Conservation (phyloP, 2,888 invertebrate genomes). For the Mystacides longicornis region DNA sequence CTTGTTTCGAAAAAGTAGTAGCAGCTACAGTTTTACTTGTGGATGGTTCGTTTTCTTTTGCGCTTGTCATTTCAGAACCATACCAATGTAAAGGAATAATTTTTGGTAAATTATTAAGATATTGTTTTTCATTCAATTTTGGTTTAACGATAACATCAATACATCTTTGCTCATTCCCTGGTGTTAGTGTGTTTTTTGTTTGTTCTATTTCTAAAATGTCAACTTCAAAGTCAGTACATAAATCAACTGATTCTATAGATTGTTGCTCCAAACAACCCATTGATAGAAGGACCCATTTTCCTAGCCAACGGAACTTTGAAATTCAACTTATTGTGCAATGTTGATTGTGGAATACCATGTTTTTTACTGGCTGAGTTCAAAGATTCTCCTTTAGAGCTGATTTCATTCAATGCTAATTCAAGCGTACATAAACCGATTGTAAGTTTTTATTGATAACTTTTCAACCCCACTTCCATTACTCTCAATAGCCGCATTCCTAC, state of each 20-base stretch:
- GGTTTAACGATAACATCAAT: too few relatives aligned
- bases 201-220: not conserved
- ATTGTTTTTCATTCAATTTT: too few relatives aligned
- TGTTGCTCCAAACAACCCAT: not conserved
- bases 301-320: slow-evolving; percentile 5
- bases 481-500: not conserved
- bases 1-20: too few relatives aligned
- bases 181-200: not conserved
- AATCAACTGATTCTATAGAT: not conserved
- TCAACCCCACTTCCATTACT: not conserved
- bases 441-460: not conserved
- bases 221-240: not conserved
- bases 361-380: slow-evolving; percentile 8
- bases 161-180: not conserved
- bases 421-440: not conserved
- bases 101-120: not conserved
- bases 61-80: too few relatives aligned
- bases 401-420: not conserved
- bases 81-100: not conserved
- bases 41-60: too few relatives aligned
- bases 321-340: slow-evolving; percentile 18
- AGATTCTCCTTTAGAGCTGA: not conserved
- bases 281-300: slow-evolving; percentile 15
- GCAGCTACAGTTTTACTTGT: too few relatives aligned
- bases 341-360: slow-evolving; percentile 20